These are phyloP conservation scores for Candidula unifasciata DNA, from an alignment of 2,888 invertebrate species.

Conservation along the genomic window DNA sequence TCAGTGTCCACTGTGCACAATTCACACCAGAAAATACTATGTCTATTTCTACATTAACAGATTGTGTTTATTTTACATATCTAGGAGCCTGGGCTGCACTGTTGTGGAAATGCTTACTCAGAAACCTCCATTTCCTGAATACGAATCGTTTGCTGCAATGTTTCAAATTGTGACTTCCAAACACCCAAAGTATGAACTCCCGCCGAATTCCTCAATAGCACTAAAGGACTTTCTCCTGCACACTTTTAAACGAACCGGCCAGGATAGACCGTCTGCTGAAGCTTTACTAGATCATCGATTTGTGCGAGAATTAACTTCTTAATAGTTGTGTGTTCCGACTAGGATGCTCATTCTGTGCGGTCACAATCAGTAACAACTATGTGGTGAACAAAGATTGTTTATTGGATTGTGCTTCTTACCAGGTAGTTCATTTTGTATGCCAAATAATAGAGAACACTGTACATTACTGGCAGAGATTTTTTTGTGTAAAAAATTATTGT, in stretches of 20 bases:
- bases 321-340: neutral
- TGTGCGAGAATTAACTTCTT: constrained; percentile 53
- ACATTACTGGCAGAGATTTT: neutral
- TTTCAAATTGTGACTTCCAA: constrained; percentile 77
- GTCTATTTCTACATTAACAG: neutral
- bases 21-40: neutral
- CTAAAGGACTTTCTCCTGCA: constrained; percentile 70
- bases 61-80: neutral
- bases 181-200: constrained; percentile 74
- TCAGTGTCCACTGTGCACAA: neutral
- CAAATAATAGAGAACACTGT: neutral
- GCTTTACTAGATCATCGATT: constrained; percentile 67
- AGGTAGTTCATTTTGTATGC: neutral
- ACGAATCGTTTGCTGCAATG: constrained; percentile 78
- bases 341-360: neutral
- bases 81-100: constrained; percentile 78
- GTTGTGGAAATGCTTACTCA: constrained; percentile 78
- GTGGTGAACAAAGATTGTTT: neutral
- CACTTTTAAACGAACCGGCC: constrained; percentile 69
- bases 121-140: constrained; percentile 77
- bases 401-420: neutral
- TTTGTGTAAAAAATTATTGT: neutral
- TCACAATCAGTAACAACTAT: neutral
- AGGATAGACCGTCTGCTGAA: constrained; percentile 72
- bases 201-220: constrained; percentile 61